Conservation (phyloP, 2,888 invertebrate genomes). For the Acanthosoma haemorrhoidale region DNA sequence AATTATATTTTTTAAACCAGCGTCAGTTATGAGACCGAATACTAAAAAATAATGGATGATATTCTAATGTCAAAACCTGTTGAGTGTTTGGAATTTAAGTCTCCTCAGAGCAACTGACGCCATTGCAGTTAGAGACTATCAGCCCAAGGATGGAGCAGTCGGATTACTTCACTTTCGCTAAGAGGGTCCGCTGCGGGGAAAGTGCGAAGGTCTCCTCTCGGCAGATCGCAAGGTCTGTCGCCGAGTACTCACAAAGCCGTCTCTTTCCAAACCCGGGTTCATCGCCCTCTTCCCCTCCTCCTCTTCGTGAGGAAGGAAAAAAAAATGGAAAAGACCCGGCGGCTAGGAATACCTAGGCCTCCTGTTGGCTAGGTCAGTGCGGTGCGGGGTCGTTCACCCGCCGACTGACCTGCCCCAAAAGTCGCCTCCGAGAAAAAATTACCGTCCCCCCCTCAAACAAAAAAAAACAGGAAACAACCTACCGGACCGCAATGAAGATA, state of each 20-base stretch:
- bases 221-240: not conserved
- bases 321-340: not conserved
- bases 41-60: too few species aligned
- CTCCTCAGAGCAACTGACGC: too few species aligned
- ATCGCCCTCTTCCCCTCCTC: not conserved
- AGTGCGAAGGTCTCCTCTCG: not conserved
- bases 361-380: slow-evolving; percentile 8
- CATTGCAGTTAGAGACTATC: not conserved
- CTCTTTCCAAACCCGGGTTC: not conserved
- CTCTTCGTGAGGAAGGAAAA: not conserved
- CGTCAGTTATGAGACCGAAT: too few species aligned
- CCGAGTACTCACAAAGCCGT: not conserved
- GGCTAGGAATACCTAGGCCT: not conserved
- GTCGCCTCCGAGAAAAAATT: too few species aligned
- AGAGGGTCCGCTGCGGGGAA: not conserved
- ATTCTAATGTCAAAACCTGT: too few species aligned
- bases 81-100: too few species aligned
- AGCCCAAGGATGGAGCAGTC: not conserved
- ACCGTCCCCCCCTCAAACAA: too few species aligned
- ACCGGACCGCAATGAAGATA: too few species aligned
- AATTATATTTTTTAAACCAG: too few species aligned
- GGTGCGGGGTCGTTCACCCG: not conserved
- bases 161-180: not conserved
- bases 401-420: slow-evolving; percentile 25
- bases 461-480: too few species aligned